These are phyloP conservation scores for Crypturellus undulatus DNA, from an alignment of 2,113 vertebrate species.

Conservation along the genomic window DNA sequence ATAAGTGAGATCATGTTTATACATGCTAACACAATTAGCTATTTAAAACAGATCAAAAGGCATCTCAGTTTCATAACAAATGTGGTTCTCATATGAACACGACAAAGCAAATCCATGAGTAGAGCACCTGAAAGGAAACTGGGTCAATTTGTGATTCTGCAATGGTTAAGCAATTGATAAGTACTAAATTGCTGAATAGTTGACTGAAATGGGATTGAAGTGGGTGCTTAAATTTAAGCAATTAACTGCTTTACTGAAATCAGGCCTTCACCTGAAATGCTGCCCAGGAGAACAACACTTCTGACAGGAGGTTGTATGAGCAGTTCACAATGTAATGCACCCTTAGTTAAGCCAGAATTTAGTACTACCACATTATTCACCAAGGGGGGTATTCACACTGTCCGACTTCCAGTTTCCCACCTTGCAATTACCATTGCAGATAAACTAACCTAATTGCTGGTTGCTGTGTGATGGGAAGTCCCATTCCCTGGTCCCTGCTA, in stretches of 20 bases:
- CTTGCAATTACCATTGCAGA: background rate
- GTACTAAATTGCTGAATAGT: constrained; percentile 14
- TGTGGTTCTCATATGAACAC: background rate
- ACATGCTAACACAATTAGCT: background rate
- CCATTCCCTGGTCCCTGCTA: background rate
- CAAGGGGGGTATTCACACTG: fast-evolving
- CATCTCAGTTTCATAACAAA: background rate
- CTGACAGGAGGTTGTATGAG: background rate
- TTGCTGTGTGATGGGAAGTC: background rate
- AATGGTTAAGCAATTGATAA: constrained; percentile 16
- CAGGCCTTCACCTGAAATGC: background rate
- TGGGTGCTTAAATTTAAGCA: constrained; percentile 41
- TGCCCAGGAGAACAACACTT: background rate
- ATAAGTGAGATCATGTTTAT: background rate
- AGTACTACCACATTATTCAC: background rate
- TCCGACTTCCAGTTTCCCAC: background rate
- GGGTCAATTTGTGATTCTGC: background rate
- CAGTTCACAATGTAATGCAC: background rate
- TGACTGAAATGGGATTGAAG: constrained; percentile 38
- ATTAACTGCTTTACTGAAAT: constrained; percentile 38
- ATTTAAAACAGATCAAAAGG: background rate
- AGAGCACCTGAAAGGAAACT: background rate
- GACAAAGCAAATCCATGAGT: background rate
- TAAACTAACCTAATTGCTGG: background rate
- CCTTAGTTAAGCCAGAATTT: background rate